Evolutionary conservation across 2,888 invertebrate genomes (phyloP), one percentile per base, ranked within the genome.

Genomic region (Eupithecia insigniata): DNA sequence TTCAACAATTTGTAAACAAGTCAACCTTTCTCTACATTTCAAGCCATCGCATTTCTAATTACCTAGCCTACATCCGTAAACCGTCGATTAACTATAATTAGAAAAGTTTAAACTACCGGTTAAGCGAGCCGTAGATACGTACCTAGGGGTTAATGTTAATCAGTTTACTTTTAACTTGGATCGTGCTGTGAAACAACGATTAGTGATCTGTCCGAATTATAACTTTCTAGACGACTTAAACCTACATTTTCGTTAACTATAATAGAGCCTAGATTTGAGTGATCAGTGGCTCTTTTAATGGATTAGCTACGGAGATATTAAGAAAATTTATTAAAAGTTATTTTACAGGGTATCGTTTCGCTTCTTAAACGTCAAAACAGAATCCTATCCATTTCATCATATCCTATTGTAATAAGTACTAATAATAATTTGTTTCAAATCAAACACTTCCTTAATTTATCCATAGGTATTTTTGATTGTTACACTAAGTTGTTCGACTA

Each of bases 61-160:
- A 80, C 75, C 78, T 71, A 51, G 74, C 79, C 79, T 81, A 82
- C 80, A 83, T 78, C 81, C 81, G 84, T 85, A 85, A 88, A 85
- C 84, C 84, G 81, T 79, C 81, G 83, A 89, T 87, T 87, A 86
- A 86, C 82, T 88, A 87, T 90, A 91, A 93, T 92, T 89, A 90
- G 90, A 89, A 92, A 92, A 92, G 89, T 93, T 92, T 88, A 81
- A 83, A 76, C 73, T 74, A 77, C 79, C 70, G 73, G 73, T 77
- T 77, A 74, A 74, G 74, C 75, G 76, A 74, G 70, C 77, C 77
- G 71, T 77, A 75, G 73, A 72, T 74, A 78, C 83, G 83, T 77
- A 73, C 73, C 72, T 75, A 74, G 76, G 75, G 73, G 66, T 73
- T 76, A 79, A 80, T 81, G 88, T 86, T 92, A 92, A 92, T 92